Percentiles rank a stretch among this genome's conserved stretches.
These are phyloP conservation scores for Barnardius zonarius DNA, from an alignment of 2,113 vertebrate species.

Conservation along the genomic window DNA sequence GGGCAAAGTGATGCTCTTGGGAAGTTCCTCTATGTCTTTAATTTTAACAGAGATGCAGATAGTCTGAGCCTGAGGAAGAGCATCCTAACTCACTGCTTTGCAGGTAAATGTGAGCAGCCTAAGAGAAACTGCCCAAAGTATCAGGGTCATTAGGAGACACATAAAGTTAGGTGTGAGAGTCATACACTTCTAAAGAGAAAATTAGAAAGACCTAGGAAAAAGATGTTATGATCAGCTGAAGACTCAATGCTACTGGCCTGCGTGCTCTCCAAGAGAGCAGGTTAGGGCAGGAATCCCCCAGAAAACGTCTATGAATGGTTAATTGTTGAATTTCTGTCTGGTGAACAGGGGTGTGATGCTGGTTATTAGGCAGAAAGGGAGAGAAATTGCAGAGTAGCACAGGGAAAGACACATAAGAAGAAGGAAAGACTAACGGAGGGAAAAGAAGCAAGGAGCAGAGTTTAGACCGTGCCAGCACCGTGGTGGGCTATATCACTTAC, in stretches of 20 bases:
- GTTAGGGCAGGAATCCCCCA: not conserved
- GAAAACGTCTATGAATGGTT: not conserved
- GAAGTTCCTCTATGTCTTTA: not conserved
- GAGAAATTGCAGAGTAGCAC: not conserved
- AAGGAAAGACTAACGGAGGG: not conserved
- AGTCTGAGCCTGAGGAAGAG: not conserved
- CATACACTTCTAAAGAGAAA: not conserved
- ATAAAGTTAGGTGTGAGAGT: not conserved
- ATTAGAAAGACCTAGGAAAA: not conserved
- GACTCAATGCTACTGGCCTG: rapidly evolving
- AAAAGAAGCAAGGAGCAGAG: not conserved
- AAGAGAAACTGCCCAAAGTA: not conserved
- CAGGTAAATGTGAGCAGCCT: not conserved
- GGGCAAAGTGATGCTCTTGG: not conserved
- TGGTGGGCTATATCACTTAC: not conserved
- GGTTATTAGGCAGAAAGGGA: not conserved
- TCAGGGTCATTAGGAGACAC: not conserved
- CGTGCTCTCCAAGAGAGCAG: not conserved
- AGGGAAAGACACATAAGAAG: not conserved
- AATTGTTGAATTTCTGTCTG: not conserved
- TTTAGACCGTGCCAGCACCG: not conserved
- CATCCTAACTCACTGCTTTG: not conserved
- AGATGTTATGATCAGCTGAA: too few relatives aligned
- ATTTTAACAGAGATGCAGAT: not conserved
- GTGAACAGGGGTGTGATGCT: not conserved